phyloP scores from a whole-genome alignment of 2,888 invertebrate species.

The Microctonus hyperodae region DNA sequence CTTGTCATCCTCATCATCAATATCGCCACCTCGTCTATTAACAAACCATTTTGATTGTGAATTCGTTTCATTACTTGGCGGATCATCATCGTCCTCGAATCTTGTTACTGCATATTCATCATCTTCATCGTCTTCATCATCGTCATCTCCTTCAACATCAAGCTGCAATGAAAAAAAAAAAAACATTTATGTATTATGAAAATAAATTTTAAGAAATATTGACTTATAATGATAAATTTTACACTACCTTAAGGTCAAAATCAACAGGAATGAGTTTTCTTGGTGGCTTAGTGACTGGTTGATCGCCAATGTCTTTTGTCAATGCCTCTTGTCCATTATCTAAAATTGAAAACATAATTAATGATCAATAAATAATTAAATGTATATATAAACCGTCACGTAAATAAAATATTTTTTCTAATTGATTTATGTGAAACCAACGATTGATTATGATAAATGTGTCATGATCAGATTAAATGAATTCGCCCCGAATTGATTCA shows the following conservation, averaged over 20 bases:
- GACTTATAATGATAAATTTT: too few species aligned
- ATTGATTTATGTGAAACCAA: conserved; percentile 13
- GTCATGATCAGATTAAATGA: conserved; percentile 2
- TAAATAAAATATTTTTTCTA: background rate
- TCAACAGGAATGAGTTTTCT: conserved; percentile 59
- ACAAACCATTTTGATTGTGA: conserved; percentile 31
- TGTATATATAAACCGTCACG: background rate
- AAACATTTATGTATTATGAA: conserved; percentile 7
- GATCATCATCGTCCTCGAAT: conserved; percentile 51
- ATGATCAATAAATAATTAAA: background rate
- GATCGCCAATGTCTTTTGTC: conserved; percentile 30
- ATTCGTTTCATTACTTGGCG: conserved; percentile 43
- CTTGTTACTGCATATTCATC: conserved; percentile 53
- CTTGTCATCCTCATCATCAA: conserved; percentile 52
- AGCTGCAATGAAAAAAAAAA: conserved; percentile 43
- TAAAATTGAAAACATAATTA: conserved; percentile 31
- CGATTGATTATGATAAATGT: conserved; percentile 25
- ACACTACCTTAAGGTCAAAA: conserved; percentile 54
- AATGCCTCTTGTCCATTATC: conserved; percentile 41
- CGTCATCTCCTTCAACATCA: conserved; percentile 64
- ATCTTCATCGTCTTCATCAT: conserved; percentile 65
- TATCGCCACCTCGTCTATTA: conserved; percentile 35
- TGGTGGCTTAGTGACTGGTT: conserved; percentile 34
- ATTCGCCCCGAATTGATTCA: background rate
- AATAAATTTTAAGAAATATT: conserved; percentile 10